phyloP scores from a whole-genome alignment of 2,888 invertebrate species.

The Megalurothrips usitatus region DNA sequence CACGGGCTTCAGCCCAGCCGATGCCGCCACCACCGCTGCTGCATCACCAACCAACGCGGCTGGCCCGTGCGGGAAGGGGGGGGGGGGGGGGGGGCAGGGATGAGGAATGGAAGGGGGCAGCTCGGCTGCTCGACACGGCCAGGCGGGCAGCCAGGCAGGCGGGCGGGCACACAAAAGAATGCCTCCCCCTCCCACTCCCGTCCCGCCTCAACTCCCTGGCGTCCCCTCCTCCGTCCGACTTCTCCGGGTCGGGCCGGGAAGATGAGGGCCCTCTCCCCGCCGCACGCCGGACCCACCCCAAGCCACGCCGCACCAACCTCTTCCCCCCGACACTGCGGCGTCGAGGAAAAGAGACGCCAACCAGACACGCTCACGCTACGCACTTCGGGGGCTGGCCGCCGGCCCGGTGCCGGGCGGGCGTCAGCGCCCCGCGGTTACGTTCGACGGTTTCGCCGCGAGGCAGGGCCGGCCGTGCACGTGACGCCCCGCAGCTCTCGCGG shows the following conservation, averaged over 20 bases:
- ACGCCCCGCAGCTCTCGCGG: not conserved
- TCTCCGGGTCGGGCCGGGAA: not conserved
- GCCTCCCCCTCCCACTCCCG: not conserved
- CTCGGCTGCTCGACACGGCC: conserved; percentile 27
- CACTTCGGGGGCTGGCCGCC: not conserved
- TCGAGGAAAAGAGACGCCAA: not conserved
- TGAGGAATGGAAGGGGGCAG: conserved; percentile 25
- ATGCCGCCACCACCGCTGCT: too few species aligned
- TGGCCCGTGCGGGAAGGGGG: conserved; percentile 28
- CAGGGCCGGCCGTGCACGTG: not conserved
- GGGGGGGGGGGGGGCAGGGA: conserved; percentile 32
- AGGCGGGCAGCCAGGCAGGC: too few species aligned
- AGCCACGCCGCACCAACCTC: not conserved
- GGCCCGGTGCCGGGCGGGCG: not conserved
- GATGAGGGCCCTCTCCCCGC: not conserved
- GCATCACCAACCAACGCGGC: not conserved
- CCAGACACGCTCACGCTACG: not conserved
- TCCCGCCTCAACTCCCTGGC: not conserved
- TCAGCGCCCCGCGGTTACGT: not conserved
- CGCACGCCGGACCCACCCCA: conserved; percentile 7
- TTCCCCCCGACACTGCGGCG: not conserved
- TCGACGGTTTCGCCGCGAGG: not conserved
- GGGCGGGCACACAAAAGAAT: conserved; percentile 24
- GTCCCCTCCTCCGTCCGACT: not conserved
- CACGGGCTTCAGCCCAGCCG: too few species aligned